Percentiles rank a stretch among this genome's conserved stretches.
phyloP scores from a whole-genome alignment of 2,888 invertebrate species.

The Marasmarcha lunaedactyla region DNA sequence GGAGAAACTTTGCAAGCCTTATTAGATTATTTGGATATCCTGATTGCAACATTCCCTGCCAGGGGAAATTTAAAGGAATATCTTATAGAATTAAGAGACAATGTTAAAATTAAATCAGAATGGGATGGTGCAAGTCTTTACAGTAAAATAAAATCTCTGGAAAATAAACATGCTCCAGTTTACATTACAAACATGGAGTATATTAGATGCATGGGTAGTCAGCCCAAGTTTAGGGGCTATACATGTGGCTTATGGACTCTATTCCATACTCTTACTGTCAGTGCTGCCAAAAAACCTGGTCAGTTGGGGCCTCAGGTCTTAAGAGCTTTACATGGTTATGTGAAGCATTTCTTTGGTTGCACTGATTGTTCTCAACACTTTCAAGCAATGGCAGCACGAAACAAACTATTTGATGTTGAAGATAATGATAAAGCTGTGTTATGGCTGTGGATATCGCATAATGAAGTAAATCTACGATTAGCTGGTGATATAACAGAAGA shows the following conservation, averaged over 20 bases:
- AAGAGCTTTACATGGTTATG: slow-evolving; percentile 86
- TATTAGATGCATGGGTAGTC: slow-evolving; percentile 86
- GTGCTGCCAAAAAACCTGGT: slow-evolving; percentile 69
- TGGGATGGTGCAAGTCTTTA: slow-evolving; percentile 73
- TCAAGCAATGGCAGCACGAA: slow-evolving; percentile 81
- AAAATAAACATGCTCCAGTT: slow-evolving; percentile 66
- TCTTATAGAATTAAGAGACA: slow-evolving; percentile 72
- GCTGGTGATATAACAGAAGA: slow-evolving; percentile 91
- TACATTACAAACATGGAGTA: slow-evolving; percentile 70
- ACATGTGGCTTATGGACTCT: slow-evolving; percentile 96
- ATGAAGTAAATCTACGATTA: slow-evolving; percentile 90
- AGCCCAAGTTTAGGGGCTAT: slow-evolving; percentile 82
- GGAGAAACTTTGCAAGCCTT: slow-evolving; percentile 81
- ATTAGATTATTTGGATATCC: slow-evolving; percentile 76
- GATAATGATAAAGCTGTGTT: slow-evolving; percentile 82
- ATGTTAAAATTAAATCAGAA: slow-evolving; percentile 49
- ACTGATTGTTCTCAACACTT: slow-evolving; percentile 92
- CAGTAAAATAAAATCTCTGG: slow-evolving; percentile 63
- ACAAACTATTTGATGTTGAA: slow-evolving; percentile 76
- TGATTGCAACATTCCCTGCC: slow-evolving; percentile 85
- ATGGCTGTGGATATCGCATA: slow-evolving; percentile 96
- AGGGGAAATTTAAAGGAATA: slow-evolving; percentile 75
- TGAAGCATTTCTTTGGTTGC: slow-evolving; percentile 94
- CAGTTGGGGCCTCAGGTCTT: slow-evolving; percentile 77
- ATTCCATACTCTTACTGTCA: slow-evolving; percentile 92